Base-by-base conservation (phyloP, 1,140 invertebrate species). In the Solen grandis region DNA sequence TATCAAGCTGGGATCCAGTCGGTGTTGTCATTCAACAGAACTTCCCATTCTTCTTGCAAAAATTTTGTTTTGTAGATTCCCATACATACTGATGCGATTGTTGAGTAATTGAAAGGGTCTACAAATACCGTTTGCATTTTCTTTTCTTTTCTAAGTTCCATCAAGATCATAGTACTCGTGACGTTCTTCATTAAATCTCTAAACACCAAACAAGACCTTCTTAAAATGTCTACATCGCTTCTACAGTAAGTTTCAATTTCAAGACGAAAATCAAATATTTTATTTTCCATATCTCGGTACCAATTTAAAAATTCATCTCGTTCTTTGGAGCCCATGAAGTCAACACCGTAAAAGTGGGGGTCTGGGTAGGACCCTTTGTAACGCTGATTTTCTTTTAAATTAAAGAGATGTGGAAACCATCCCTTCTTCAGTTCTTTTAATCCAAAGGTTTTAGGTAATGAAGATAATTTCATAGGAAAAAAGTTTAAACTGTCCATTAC, bases 161-260 rank as follows among this genome's bases (percentile, higher is more conserved):
- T n/a, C n/a, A n/a, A n/a, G n/a, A n/a, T n/a, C n/a, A n/a, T n/a
- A n/a, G n/a, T n/a, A 36, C 70, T 68, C 3, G 81, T 80, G 16
- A 68, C 54, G 2, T 54, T 70, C 60, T 76, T 66, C 10, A 81
- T 5, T 3, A 85, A 25, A 4, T 66, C 14, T 55, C 76, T 36
- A 68, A 85, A 85, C 33, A 59, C 66, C 60, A 85, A 38, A 57
- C 70, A 75, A 4, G 55, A 63, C 31, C n/a, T n/a, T n/a, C n/a
- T n/a, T n/a, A n/a, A n/a, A n/a, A n/a, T n/a, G n/a, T n/a, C n/a
- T n/a, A n/a, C 52, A 29, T 70, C 68, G 57, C 57, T 68, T 59
- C 76, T 38, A 60, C 81, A 83, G 38, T 83, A 70, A 14, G 59
- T 59, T 16, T 50, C 3, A 27, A 83, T 74, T 55, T 80, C 72